Percentiles rank a stretch among this genome's conserved stretches.
Conservation (phyloP, 35 echinoderm and acorn worm genomes). For the Antedon bifida region DNA sequence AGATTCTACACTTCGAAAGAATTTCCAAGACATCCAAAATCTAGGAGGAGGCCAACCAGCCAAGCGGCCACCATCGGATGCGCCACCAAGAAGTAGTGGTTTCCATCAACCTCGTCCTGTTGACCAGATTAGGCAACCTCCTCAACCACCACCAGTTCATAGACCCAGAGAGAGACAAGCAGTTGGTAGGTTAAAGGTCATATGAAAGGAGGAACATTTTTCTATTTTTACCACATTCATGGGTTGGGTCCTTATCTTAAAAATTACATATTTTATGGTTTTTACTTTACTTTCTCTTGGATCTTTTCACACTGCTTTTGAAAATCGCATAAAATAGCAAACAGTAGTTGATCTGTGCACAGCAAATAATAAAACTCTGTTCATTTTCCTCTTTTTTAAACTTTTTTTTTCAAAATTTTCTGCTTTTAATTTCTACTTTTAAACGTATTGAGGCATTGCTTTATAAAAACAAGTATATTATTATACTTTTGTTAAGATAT, state of each 20-base stretch:
- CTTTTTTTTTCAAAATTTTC: too few species aligned
- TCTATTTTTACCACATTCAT: too few species aligned
- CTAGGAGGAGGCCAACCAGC: conserved; percentile 1
- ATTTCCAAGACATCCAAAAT: conserved; percentile 80
- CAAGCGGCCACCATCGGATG: neutral
- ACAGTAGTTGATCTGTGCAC: neutral
- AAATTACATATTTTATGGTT: too few species aligned
- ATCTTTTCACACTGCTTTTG: neutral
- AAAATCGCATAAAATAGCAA: too few species aligned
- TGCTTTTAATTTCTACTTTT: too few species aligned
- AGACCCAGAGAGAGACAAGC: neutral
- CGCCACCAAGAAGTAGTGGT: neutral
- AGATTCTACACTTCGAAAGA: conserved; percentile 84
- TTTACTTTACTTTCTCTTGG: neutral
- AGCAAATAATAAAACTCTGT: too few species aligned
- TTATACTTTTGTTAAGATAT: too few species aligned
- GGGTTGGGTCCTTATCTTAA: too few species aligned
- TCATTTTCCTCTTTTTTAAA: too few species aligned
- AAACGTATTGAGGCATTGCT: too few species aligned
- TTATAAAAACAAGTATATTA: too few species aligned
- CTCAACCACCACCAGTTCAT: neutral
- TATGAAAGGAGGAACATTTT: too few species aligned
- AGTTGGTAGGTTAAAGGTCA: neutral
- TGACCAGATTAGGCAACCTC: neutral
- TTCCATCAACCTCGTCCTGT: neutral